Percentiles rank a stretch among this genome's conserved stretches.
Evolutionary conservation across 2,797 vertebrate genomes (phyloP).

Genomic region (Sebastes nivosus): DNA sequence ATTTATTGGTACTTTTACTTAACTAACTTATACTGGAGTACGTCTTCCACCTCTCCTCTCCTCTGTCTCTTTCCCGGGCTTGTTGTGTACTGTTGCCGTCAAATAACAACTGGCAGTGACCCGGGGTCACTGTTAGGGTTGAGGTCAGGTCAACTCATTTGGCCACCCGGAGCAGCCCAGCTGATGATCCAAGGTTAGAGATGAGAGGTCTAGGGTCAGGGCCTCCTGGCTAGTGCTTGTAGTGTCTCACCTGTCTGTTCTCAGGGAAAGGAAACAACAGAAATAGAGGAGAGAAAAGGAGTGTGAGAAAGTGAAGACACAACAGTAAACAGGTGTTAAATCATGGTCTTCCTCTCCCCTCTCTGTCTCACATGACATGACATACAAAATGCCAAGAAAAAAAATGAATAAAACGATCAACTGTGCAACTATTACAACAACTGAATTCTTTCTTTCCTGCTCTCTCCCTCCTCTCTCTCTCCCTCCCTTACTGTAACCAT

Average conservation of each 20-base stretch:
- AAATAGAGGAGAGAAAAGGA: slow-evolving; percentile 40
- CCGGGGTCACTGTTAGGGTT: slow-evolving; percentile 38
- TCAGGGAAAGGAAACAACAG: slow-evolving; percentile 22
- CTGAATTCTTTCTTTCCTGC: background rate
- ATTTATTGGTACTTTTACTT: background rate
- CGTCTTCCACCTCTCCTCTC: background rate
- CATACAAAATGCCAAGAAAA: background rate
- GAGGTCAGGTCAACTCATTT: slow-evolving; percentile 60
- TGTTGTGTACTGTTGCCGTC: slow-evolving; percentile 18
- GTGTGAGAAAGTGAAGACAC: slow-evolving; percentile 58
- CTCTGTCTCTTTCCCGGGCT: slow-evolving; percentile 39
- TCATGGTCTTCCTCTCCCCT: background rate
- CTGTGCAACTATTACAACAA: background rate
- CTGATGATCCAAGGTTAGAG: slow-evolving; percentile 61
- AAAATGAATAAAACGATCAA: background rate
- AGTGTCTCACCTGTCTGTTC: slow-evolving; percentile 67
- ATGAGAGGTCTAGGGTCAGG: slow-evolving; percentile 49
- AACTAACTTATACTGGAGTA: background rate
- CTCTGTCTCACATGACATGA: background rate
- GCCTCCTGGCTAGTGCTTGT: background rate
- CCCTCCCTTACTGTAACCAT: slow-evolving; percentile 54
- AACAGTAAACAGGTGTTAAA: slow-evolving; percentile 32
- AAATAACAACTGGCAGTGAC: slow-evolving; percentile 66
- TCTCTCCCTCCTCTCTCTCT: background rate
- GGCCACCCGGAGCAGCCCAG: slow-evolving; percentile 56